Base-by-base conservation (phyloP, 2,888 invertebrate genomes). In the Caenorhabditis uteleia region DNA sequence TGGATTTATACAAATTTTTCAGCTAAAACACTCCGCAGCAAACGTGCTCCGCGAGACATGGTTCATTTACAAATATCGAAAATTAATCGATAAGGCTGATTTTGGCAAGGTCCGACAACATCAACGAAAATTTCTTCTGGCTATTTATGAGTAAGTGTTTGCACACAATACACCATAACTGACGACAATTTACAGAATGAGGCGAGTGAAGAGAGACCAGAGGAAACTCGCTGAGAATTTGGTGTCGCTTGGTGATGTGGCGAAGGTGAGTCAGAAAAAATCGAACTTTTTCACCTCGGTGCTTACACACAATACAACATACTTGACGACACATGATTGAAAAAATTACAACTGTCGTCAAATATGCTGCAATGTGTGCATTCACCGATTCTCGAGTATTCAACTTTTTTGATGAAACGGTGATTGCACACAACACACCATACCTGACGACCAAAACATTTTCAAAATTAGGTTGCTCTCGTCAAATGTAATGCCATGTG, bases 191-290 rank as follows among this genome's bases (percentile, higher is more conserved):
- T 79, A 33, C 77, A 97, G 97, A 85, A 89, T 98, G 86, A 89
- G 98, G 84, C 94, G 97, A 88, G 95, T 98, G 69, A 98, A 98
- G 88, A 94, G 97, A 92, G 97, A 97, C 88, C 97, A 98, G 88
- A 89, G 98, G 85, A 98, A 98, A 87, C 87, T 98, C 80, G 93
- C 94, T 90, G 98, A 98, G 86, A 97, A 97, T 85, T 94, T 95
- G 77, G 95, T 95, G 84, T 97, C 97, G 61, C 91, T 98, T 85
- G 95, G 95, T 62, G 98, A 98, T 85, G 95, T 98, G 92, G 97
- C 97, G 82, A 98, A 98, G 90, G 97, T 97, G 89, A 87, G 47
- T 54, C n/a, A n/a, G n/a, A n/a, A n/a, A n/a, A n/a, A n/a, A n/a
- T n/a, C n/a, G n/a, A n/a, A 44, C 25, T 48, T 7, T 20, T 86